phyloP scores from a whole-genome alignment of 1,140 invertebrate genomes.

The Cheumatopsyche charites region DNA sequence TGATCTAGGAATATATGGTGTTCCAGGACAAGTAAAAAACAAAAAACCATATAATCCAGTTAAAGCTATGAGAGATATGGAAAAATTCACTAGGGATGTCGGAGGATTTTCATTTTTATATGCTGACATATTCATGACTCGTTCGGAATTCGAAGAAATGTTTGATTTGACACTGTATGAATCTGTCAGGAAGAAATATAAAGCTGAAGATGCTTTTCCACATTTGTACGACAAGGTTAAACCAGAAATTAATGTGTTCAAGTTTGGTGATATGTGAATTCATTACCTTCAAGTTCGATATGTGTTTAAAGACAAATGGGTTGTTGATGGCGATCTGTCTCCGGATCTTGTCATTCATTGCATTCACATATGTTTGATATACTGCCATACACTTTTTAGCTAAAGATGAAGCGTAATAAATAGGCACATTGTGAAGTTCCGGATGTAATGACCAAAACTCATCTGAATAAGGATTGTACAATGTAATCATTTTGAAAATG shows the following conservation, averaged over 20 bases:
- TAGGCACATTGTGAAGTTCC: constrained; percentile 98
- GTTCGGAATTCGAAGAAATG: constrained; percentile 80
- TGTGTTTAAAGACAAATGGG: constrained; percentile 99
- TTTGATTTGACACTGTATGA: constrained; percentile 83
- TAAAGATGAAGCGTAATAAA: constrained; percentile 98
- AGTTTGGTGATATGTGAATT: constrained; percentile 59
- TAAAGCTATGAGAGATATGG: constrained; percentile 59
- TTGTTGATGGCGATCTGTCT: constrained; percentile 97
- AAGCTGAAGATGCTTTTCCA: constrained; percentile 76
- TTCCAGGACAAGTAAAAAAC: constrained; percentile 68
- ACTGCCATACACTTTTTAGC: constrained; percentile 99
- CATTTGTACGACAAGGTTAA: constrained; percentile 86
- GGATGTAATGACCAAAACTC: constrained; percentile 99
- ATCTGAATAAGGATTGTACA: constrained; percentile 63
- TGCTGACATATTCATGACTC: constrained; percentile 81
- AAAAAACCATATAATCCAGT: constrained; percentile 64
- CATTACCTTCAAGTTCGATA: constrained; percentile 93
- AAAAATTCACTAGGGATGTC: constrained; percentile 64
- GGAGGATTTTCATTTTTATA: constrained; percentile 74
- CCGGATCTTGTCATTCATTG: constrained; percentile 98
- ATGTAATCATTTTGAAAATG: background rate
- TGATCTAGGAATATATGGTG: constrained; percentile 81
- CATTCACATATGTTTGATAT: constrained; percentile 99
- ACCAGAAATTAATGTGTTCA: constrained; percentile 72
- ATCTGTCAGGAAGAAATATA: constrained; percentile 66